Evolutionary conservation across 1,140 invertebrate genomes (phyloP), one percentile per base, ranked within the genome.

Genomic region (Sipha flava): DNA sequence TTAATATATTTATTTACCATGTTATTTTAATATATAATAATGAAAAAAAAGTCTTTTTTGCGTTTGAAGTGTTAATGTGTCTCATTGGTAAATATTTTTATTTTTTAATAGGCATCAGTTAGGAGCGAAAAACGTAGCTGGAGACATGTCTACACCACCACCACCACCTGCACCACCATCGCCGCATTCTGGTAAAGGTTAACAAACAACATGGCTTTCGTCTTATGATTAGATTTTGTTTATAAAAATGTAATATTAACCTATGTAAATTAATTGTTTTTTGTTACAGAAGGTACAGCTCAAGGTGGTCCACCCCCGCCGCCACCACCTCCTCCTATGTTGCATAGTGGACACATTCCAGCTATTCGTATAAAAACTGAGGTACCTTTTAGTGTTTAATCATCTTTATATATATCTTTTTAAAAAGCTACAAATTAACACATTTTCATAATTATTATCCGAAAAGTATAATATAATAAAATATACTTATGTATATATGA

Each of bases 261-360:
- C 37, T 21, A 23, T 26, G 14, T n/a, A 54, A 75, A 52, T 23
- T 21, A 16, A 57, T 34, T 80, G 37, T 37, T 80, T 57, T 54
- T 64, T 80, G n/a, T 26, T 70, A 49, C 16, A 70, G 57, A 54
- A 54, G 47, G 49, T 40, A 66, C 66, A 49, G 37, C 12, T 59
- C 54, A 59, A 47, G 81, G 79, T 34, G 81, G 37, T 40, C 73
- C 82, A 59, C 81, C 81, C 21, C 85, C 85, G 70, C 87, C 88
- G 12, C 81, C 81, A 16, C 85, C 85, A 64, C 87, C 88, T 16
- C 88, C 88, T 4, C 89, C 88, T 5, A 88, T 88, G 80, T 86
- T 87, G 47, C 85, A 84, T 1, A 84, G 87, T 82, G 86, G 86
- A 70, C 85, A 86, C 81, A 84, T 89, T 83, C 88, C 89, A 81